Evolutionary conservation across 2,113 vertebrate genomes (phyloP), one percentile per base, ranked within the genome.

Genomic region (Trachemys scripta): DNA sequence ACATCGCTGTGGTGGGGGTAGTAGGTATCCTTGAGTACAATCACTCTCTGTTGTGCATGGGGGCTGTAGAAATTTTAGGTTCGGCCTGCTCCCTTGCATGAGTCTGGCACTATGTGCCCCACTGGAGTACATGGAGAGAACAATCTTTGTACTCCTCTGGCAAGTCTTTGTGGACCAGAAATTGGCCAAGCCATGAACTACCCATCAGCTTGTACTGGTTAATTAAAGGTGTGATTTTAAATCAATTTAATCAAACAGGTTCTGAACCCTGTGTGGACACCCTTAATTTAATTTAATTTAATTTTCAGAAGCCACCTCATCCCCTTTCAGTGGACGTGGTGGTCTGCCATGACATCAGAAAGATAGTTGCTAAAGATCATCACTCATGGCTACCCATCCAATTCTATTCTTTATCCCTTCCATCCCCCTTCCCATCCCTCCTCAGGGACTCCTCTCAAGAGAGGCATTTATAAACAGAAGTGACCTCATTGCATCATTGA

Each of bases 181-280:
- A 49, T 50, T 81, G 47, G 6, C 38, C 85, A 2, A 81, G 42
- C 12, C 22, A 56, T 90, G 19, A 86, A 84, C 91, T 94, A 19
- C 7, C 4, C 10, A 85, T 90, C 65, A 8, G n/a, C 89, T 95
- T 95, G 56, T 83, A 93, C 35, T 93, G n/a, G 45, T 92, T 84
- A 84, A 95, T 22, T 92, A 89, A 92, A 95, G 8, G 25, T 80
- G 3, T 92, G 42, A 89, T 95, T 89, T 96, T 90, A 92, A 94
- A 82, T 72, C 65, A 62, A 54, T 87, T 93, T 95, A 2, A 90
- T 85, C 82, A 95, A 85, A 95, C 79, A n/a, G 8, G 45, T 87
- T 76, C 79, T 95, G 96, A 95, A 82, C 87, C 87, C 84, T 90
- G 12, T 89, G 91, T 93, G 88, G 80, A 94, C 95, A 80, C 27